These are phyloP conservation scores for Pantala flavescens DNA, from an alignment of 1,140 invertebrate genomes.

Conservation along the genomic window DNA sequence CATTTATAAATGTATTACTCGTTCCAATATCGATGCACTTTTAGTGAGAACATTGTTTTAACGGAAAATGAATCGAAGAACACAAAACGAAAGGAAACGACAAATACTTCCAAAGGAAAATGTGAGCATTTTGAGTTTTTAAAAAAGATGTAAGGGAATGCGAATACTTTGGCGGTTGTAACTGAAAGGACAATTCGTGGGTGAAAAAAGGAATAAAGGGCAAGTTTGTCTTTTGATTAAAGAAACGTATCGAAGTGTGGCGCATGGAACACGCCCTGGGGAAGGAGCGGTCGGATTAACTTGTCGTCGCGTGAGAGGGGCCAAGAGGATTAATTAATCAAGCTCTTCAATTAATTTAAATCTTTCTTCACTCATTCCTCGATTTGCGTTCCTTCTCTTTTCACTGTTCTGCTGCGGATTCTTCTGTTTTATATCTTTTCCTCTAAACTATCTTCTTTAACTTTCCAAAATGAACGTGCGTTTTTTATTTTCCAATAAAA, in stretches of 20 bases:
- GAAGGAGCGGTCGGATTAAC: background rate
- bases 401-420: background rate
- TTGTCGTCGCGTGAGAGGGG: background rate
- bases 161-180: background rate
- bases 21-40: too few species aligned
- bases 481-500: too few species aligned
- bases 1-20: too few species aligned
- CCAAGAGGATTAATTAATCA: background rate
- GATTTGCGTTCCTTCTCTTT: background rate
- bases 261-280: background rate
- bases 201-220: background rate
- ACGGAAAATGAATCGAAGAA: too few species aligned
- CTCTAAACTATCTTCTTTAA: background rate
- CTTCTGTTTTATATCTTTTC: background rate
- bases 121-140: too few species aligned
- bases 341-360: constrained; percentile 6
- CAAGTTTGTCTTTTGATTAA: too few species aligned
- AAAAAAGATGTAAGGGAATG: background rate
- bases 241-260: background rate
- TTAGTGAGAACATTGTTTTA: too few species aligned
- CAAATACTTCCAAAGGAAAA: too few species aligned
- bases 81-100: too few species aligned
- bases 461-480: too few species aligned
- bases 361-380: background rate
- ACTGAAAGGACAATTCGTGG: background rate